phyloP scores from a whole-genome alignment of 2,797 vertebrate species.

The Gymnothorax reevesii region DNA sequence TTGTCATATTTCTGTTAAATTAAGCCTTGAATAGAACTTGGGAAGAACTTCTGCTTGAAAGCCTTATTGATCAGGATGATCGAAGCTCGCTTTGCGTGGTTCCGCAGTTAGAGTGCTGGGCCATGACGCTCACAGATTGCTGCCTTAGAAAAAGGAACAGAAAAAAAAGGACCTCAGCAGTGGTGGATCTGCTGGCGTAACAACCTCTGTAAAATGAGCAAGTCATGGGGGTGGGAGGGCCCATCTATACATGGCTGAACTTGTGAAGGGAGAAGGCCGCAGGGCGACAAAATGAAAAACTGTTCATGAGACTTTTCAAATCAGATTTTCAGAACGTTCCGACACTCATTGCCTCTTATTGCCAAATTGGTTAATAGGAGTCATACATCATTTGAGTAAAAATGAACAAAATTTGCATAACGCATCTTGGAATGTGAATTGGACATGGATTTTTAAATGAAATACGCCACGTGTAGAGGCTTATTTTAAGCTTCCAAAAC shows the following conservation, averaged over 20 bases:
- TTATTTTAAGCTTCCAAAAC: background rate
- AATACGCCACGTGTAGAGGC: background rate
- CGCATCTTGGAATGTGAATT: background rate
- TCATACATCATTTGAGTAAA: background rate
- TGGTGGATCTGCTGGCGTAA: background rate
- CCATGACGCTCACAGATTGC: background rate
- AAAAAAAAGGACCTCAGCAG: background rate
- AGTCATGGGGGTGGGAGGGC: background rate
- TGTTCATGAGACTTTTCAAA: background rate
- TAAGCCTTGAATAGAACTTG: slow-evolving; percentile 16
- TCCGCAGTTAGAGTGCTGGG: background rate
- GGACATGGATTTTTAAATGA: background rate
- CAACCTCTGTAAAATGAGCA: background rate
- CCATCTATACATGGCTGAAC: background rate
- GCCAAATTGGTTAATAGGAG: background rate
- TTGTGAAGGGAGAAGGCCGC: background rate
- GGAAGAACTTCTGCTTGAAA: slow-evolving; percentile 18
- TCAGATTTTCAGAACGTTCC: background rate
- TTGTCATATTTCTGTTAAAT: slow-evolving; percentile 2
- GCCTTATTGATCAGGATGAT: background rate
- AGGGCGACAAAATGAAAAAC: background rate
- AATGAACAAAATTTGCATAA: background rate
- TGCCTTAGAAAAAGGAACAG: background rate
- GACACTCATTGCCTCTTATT: background rate
- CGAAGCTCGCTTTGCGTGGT: background rate